Evolutionary conservation across 1,140 invertebrate species (phyloP), one percentile per base, ranked within the genome.

Genomic region (Dolichoris vasculosae): DNA sequence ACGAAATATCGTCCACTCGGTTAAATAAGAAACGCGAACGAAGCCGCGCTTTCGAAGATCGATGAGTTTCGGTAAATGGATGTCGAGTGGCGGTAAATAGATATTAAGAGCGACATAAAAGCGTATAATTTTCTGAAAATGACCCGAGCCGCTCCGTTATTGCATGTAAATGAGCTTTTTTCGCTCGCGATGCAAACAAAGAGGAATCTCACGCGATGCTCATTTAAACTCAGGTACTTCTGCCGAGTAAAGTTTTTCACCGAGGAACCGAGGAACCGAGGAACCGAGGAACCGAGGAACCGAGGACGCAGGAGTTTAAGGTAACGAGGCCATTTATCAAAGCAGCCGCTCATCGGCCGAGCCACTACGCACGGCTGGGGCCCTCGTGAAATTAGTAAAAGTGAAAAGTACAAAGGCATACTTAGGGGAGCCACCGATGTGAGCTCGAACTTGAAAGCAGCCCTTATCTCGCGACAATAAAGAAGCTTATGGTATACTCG

Each of bases 331-430:
- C 88, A 88, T 89, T 90, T 88, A 85, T 89, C 88, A 89, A 88
- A 87, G 86, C 86, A 86, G 87, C 87, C 86, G 87, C 87, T 88
- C 86, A 76, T 88, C 87, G 84, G 84, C 46, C 86, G 76, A 46
- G 81, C 76, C 73, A 79, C 75, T 81, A 79, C 75, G 88, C 83
- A 85, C 79, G 35, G 55, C 46, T 32, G 46, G 17, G 20, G 35
- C 43, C 46, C 67, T 46, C 71, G 82, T 77, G 90, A 92, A 93
- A 93, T 92, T 92, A 92, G 89, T 88, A 90, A 92, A 90, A 92
- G 91, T 92, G 91, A 92, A 92, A 92, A 92, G 91, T 91, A 92
- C 90, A 89, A 89, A 87, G 48, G 26, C 48, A 55, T 30, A 55
- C 48, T 46, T 17, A 48, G 81, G 69, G 76, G 67, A 78, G 55